These are phyloP conservation scores for Thyatira batis DNA, from an alignment of 2,888 invertebrate genomes.

Conservation along the genomic window DNA sequence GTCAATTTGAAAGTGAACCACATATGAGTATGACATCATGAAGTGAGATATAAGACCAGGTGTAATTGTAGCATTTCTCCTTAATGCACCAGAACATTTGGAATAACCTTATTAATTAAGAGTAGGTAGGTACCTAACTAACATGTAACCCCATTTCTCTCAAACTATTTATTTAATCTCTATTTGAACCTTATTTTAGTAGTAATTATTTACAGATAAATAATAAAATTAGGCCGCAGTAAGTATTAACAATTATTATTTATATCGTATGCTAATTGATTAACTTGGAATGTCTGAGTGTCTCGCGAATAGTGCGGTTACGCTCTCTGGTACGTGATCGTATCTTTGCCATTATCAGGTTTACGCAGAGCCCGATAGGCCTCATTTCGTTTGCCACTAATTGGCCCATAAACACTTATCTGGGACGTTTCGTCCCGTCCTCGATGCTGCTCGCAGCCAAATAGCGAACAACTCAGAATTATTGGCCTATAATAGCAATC, in stretches of 20 bases:
- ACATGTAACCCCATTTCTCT: too few relatives aligned
- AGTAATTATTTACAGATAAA: slow-evolving; percentile 29
- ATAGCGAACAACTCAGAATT: slow-evolving; percentile 53
- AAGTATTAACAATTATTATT: slow-evolving; percentile 26
- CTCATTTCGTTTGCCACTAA: slow-evolving; percentile 66
- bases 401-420: slow-evolving; percentile 74
- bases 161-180: too few relatives aligned
- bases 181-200: slow-evolving; percentile 16
- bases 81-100: too few relatives aligned
- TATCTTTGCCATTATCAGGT: slow-evolving; percentile 59
- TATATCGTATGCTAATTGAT: slow-evolving; percentile 9
- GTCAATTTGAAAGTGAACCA: slow-evolving; percentile 24
- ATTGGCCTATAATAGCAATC: slow-evolving; percentile 51
- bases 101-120: too few relatives aligned
- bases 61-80: neutral
- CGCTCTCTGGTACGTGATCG: slow-evolving; percentile 35
- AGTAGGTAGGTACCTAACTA: too few relatives aligned
- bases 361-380: slow-evolving; percentile 54
- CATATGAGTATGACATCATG: neutral
- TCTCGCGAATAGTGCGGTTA: slow-evolving; percentile 24
- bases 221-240: slow-evolving; percentile 26
- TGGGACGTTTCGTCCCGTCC: slow-evolving; percentile 55
- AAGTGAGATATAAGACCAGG: neutral
- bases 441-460: slow-evolving; percentile 53
- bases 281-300: slow-evolving; percentile 4